Percentiles rank a stretch among this genome's conserved stretches.
Evolutionary conservation across 2,888 invertebrate species (phyloP).

Genomic region (Aquatica leii): DNA sequence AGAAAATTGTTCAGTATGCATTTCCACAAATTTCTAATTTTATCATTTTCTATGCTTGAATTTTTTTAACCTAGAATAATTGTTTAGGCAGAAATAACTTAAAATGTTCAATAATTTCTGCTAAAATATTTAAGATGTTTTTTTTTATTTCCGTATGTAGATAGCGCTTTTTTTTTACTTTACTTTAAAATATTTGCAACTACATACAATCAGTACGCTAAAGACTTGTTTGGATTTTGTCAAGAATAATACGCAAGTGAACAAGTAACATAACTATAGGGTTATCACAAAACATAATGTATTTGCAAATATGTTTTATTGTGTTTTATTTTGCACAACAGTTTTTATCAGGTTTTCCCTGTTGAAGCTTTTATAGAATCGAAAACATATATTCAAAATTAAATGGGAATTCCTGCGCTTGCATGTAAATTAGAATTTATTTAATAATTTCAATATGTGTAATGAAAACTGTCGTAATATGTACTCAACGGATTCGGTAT

Average conservation of each 20-base stretch:
- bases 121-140: slow-evolving; percentile 30
- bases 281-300: neutral
- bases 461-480: slow-evolving; percentile 17
- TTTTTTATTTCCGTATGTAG: slow-evolving; percentile 36
- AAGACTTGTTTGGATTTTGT: neutral
- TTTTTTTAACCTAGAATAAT: slow-evolving; percentile 12
- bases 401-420: slow-evolving; percentile 18
- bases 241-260: neutral
- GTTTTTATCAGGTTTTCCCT: slow-evolving; percentile 17
- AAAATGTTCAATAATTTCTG: slow-evolving; percentile 38
- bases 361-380: slow-evolving; percentile 13
- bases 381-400: slow-evolving; percentile 10
- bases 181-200: slow-evolving; percentile 30
- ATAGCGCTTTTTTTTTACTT: slow-evolving; percentile 21
- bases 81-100: slow-evolving; percentile 30
- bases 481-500: slow-evolving; percentile 20
- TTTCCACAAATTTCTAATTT: neutral
- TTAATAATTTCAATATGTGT: slow-evolving; percentile 10
- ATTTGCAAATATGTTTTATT: slow-evolving; percentile 17
- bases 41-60: slow-evolving; percentile 12
- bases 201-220: slow-evolving; percentile 26
- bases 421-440: slow-evolving; percentile 24
- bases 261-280: neutral
- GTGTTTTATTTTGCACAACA: slow-evolving; percentile 31
- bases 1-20: neutral